Percentiles rank a stretch among this genome's conserved stretches.
phyloP scores from a whole-genome alignment of 2,797 vertebrate genomes.

The Ptychobarbus kaznakovi region DNA sequence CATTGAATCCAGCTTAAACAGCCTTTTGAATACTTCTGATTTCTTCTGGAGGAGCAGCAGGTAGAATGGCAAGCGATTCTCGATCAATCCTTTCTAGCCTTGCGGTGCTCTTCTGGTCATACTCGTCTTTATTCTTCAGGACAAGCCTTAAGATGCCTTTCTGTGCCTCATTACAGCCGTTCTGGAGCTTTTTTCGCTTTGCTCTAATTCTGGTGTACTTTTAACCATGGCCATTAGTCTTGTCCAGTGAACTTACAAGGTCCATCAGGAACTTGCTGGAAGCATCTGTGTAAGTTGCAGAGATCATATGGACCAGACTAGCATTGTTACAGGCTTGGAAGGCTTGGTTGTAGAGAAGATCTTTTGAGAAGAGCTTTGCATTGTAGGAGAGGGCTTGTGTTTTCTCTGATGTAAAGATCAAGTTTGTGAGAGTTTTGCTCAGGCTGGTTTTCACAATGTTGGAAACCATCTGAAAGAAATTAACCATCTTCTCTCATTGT shows the following conservation, averaged over 20 bases:
- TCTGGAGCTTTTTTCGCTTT: background rate
- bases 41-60: conserved; percentile 41
- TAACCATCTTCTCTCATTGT: background rate
- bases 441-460: background rate
- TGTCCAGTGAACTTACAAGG: conserved; percentile 30
- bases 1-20: background rate
- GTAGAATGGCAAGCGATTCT: conserved; percentile 38
- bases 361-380: background rate
- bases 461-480: background rate
- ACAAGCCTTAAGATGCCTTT: conserved; percentile 44
- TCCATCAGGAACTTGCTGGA: conserved; percentile 58
- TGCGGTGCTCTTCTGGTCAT: conserved; percentile 4
- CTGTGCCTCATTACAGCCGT: conserved; percentile 39
- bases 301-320: conserved; percentile 53
- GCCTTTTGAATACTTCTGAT: conserved; percentile 1
- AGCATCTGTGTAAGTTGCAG: conserved; percentile 56
- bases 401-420: background rate
- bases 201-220: conserved; percentile 14
- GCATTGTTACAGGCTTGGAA: background rate
- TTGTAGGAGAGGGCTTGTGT: background rate
- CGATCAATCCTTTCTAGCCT: conserved; percentile 40
- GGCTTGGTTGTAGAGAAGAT: background rate
- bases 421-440: background rate
- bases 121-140: conserved; percentile 48
- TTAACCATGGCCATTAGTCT: conserved; percentile 53